A percentile compares a stretch with the other conserved stretches of the same genome.
These are phyloP conservation scores for Gonatopus flavifemur DNA, from an alignment of 1,140 invertebrate genomes.

Conservation along the genomic window DNA sequence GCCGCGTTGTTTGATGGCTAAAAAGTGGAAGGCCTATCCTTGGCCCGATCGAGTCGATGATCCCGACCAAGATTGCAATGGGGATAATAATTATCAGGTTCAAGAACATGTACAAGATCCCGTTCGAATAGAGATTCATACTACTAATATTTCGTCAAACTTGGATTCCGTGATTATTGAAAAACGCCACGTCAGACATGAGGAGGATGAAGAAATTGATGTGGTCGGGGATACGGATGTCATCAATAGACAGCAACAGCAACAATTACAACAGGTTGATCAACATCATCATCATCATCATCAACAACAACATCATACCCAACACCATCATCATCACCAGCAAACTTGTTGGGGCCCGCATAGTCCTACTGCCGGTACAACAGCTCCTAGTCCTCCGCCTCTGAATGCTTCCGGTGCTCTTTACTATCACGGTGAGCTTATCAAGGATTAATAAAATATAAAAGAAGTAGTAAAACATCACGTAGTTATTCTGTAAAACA, in stretches of 20 bases:
- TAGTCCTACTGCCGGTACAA: slow-evolving; percentile 71
- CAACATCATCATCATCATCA: slow-evolving; percentile 11
- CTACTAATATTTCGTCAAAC: no score
- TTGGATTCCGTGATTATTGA: slow-evolving; percentile 21
- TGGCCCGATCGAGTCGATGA: slow-evolving; percentile 71
- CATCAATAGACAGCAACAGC: no score
- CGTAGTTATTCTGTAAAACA: no score
- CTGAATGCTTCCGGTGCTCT: slow-evolving; percentile 62
- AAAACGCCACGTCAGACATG: slow-evolving; percentile 36
- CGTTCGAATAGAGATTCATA: no score
- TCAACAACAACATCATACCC: slow-evolving; percentile 29
- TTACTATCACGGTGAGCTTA: slow-evolving; percentile 68
- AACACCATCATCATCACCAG: slow-evolving; percentile 23
- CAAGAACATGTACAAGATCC: no score
- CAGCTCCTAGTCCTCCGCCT: slow-evolving; percentile 72
- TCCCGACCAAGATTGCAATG: no score
- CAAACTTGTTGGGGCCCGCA: slow-evolving; percentile 70
- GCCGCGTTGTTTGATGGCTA: slow-evolving; percentile 87
- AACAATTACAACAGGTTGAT: slow-evolving; percentile 26
- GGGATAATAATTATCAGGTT: no score
- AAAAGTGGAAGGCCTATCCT: slow-evolving; percentile 86
- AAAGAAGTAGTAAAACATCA: no score
- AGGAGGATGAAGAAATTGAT: slow-evolving; percentile 82
- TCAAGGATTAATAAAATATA: no score
- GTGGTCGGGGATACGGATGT: slow-evolving; percentile 68